phyloP scores from a whole-genome alignment of 2,888 invertebrate genomes.

The Latrodectus elegans region DNA sequence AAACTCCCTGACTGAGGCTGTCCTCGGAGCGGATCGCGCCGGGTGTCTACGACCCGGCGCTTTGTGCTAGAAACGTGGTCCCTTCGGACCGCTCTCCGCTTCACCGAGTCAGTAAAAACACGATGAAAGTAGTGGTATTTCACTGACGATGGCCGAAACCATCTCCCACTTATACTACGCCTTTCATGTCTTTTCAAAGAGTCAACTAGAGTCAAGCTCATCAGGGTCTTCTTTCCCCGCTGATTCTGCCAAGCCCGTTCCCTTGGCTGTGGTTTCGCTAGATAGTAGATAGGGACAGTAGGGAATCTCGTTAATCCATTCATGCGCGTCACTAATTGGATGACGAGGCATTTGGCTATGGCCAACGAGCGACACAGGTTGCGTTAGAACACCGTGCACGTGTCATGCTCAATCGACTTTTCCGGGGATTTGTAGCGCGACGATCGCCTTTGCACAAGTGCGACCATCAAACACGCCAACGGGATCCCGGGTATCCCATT shows the following conservation, averaged over 20 bases:
- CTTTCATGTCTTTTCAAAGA: slow-evolving; percentile 81
- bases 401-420: no score
- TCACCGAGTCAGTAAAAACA: slow-evolving; percentile 79
- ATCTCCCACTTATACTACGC: slow-evolving; percentile 80
- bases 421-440: no score
- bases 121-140: slow-evolving; percentile 78
- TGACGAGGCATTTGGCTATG: slow-evolving; percentile 67
- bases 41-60: background rate
- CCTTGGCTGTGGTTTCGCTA: no score
- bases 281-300: slow-evolving; percentile 14
- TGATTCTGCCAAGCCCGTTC: no score
- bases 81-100: slow-evolving; percentile 75
- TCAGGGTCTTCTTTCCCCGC: no score
- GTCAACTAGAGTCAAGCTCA: no score
- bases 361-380: no score
- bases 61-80: slow-evolving; percentile 75
- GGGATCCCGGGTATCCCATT: no score
- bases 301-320: slow-evolving; percentile 65
- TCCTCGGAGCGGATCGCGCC: no score
- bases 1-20: slow-evolving; percentile 79
- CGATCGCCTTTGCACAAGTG: no score
- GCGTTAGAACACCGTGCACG: no score
- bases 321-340: slow-evolving; percentile 65
- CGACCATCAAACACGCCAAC: no score
- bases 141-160: slow-evolving; percentile 71